A percentile compares a stretch with the other conserved stretches of the same genome.
phyloP scores from a whole-genome alignment of 2,113 vertebrate genomes.

The Cisticola juncidis region DNA sequence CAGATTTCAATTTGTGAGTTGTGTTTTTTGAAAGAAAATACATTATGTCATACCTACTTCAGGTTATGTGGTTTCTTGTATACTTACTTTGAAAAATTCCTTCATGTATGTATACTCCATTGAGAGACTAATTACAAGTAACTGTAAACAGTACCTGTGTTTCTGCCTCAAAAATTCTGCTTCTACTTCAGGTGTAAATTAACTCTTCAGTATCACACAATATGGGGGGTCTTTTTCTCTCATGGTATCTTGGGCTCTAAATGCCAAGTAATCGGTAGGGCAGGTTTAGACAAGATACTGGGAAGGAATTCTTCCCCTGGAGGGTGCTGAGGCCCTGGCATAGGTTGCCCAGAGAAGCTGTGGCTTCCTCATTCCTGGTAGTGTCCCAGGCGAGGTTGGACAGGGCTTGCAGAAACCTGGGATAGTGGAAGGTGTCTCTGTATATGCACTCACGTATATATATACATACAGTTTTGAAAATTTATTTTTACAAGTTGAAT shows the following conservation, averaged over 20 bases:
- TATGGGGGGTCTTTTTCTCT: background rate
- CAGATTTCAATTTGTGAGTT: background rate
- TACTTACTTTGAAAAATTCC: background rate
- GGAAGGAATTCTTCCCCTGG: fast-evolving
- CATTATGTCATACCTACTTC: background rate
- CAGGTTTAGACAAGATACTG: background rate
- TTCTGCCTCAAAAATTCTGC: background rate
- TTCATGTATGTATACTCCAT: background rate
- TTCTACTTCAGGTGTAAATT: background rate
- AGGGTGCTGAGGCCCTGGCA: background rate
- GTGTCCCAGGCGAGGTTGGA: background rate
- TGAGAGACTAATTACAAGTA: background rate
- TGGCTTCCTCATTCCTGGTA: background rate
- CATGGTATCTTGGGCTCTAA: background rate
- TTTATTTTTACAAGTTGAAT: background rate
- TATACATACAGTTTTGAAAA: background rate
- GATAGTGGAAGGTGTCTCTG: background rate
- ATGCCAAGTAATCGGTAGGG: background rate
- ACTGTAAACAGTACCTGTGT: background rate
- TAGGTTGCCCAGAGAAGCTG: background rate
- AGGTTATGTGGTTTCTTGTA: background rate
- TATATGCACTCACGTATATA: background rate
- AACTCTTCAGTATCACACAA: background rate
- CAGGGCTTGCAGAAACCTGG: fast-evolving
- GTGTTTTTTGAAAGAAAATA: background rate